These are phyloP conservation scores for Noctua janthe DNA, from an alignment of 2,888 invertebrate species.

Conservation along the genomic window DNA sequence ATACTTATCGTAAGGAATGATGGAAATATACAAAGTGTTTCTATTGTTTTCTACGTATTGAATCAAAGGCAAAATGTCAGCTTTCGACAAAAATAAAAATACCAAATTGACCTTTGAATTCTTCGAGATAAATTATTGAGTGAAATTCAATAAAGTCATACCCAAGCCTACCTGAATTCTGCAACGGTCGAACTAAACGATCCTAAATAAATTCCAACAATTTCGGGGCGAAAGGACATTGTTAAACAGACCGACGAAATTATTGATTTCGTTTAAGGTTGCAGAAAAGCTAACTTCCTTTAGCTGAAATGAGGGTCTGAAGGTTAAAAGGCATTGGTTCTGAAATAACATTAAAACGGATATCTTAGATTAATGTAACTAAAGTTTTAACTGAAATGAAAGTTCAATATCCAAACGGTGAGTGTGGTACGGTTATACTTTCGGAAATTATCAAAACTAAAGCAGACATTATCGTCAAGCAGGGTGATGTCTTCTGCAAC, in stretches of 20 bases:
- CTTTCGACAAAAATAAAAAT: constrained; percentile 9
- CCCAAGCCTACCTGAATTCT: constrained; percentile 19
- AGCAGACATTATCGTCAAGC: neutral
- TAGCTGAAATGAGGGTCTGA: constrained; percentile 8
- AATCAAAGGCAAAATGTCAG: constrained; percentile 32
- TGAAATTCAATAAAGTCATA: constrained; percentile 39
- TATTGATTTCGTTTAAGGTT: constrained; percentile 36
- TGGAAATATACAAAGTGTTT: constrained; percentile 2
- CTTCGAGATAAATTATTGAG: constrained; percentile 17
- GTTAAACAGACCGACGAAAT: constrained; percentile 36
- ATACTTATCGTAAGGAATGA: constrained; percentile 12
- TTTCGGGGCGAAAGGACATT: constrained; percentile 22
- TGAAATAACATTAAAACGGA: neutral
- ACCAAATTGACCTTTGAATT: constrained; percentile 18
- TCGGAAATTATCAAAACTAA: neutral
- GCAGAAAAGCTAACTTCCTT: constrained; percentile 12
- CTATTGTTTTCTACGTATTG: constrained; percentile 19
- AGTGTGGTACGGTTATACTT: neutral
- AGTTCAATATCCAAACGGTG: neutral
- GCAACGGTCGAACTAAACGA: constrained; percentile 15
- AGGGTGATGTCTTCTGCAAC: neutral
- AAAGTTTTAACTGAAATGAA: too few relatives aligned
- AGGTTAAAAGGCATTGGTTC: neutral
- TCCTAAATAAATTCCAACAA: constrained; percentile 51
- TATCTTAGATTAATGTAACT: neutral